phyloP scores from a whole-genome alignment of 2,888 invertebrate species.

The Adelognathus sp. region DNA sequence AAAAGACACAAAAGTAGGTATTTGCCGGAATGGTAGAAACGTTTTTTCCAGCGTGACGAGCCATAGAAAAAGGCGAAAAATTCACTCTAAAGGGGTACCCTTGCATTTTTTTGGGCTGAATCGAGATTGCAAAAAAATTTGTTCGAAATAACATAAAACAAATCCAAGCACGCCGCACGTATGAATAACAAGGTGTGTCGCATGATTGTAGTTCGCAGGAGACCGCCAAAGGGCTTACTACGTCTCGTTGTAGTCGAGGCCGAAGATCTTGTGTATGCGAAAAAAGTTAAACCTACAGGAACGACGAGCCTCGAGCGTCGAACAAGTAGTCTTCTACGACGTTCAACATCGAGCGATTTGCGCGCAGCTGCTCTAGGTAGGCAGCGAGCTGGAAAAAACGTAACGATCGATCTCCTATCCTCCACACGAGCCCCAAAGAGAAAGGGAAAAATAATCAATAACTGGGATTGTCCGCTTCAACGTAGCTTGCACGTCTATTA shows the following conservation, averaged over 20 bases:
- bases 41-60: too few relatives aligned
- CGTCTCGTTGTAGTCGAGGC: constrained; percentile 79
- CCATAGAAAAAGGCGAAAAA: too few relatives aligned
- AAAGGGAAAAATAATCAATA: neutral
- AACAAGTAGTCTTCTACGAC: constrained; percentile 46
- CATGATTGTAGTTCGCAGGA: constrained; percentile 80
- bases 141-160: neutral
- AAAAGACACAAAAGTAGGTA: too few relatives aligned
- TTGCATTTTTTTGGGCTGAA: too few relatives aligned
- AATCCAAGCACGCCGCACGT: constrained; percentile 14
- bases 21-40: too few relatives aligned
- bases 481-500: neutral
- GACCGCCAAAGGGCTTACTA: constrained; percentile 79
- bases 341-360: constrained; percentile 42
- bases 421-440: neutral
- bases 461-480: neutral
- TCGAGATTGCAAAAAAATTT: neutral
- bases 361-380: constrained; percentile 38
- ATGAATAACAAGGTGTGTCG: constrained; percentile 69
- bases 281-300: constrained; percentile 70
- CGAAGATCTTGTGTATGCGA: constrained; percentile 73
- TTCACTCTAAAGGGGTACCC: too few relatives aligned
- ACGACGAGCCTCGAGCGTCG: constrained; percentile 51
- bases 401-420: too few relatives aligned
- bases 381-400: constrained; percentile 20